Base-by-base conservation (phyloP, 2,113 vertebrate genomes). In the Channa argus region DNA sequence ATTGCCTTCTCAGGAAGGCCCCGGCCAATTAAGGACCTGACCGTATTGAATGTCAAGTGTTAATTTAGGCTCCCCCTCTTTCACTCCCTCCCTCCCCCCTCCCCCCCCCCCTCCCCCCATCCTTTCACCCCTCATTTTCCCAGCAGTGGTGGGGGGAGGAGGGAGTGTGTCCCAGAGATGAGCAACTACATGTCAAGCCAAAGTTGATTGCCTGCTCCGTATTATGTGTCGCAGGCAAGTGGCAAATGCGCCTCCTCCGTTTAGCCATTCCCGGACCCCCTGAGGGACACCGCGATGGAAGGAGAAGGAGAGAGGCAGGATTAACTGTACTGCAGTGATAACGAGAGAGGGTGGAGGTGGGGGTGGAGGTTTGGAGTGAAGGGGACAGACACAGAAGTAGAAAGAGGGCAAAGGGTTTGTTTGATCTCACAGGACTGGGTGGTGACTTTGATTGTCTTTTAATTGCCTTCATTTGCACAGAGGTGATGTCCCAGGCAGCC, bases 21-120 rank as follows among this genome's bases (percentile, higher is more conserved):
- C 96, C 90, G 96, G 96, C 97, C 98, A 99, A 99, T 99, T 99
- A 99, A 98, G 96, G 96, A 96, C 96, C 96, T 96, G 97, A 97
- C 97, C 96, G 97, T 98, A 99, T 99, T 99, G 97, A 98, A 99
- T 99, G 97, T 98, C 98, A 98, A 99, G 98, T 99, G 97, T 98
- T 99, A 98, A 99, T 99, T 99, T 98, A 97, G 96, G 95, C 96
- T 94, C 95, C 96, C 96, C 95, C 93, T 93, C 10, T 54, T 13
- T 45, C 36, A 70, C 46, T 62, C 74, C 68, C 38, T 60, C 94
- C 94, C 94, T 58, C 54, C 71, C 54, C 51, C 71, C 75, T 55
- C 78, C n/a, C 46, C 59, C 74, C 68, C 38, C 58, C 94, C 94
- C 94, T 58, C 54, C 71, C 54, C 51, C 71, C 75, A n/a, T 55